phyloP scores from a whole-genome alignment of 2,888 invertebrate genomes.

The Drosophila acutilabella region DNA sequence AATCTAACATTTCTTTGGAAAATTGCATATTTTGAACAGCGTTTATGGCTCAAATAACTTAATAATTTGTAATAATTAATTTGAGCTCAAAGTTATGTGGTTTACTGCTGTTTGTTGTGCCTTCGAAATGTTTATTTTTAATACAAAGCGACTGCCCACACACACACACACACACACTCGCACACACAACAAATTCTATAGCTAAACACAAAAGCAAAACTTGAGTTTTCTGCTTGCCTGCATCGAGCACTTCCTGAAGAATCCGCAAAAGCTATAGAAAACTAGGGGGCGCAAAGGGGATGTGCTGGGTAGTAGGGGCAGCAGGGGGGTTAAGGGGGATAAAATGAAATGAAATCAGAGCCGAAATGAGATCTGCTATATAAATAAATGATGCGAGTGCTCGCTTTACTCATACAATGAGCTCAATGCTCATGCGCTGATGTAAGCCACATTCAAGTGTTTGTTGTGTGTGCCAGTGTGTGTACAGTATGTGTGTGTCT shows the following conservation, averaged over 20 bases:
- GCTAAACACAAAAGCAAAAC: slow-evolving; percentile 49
- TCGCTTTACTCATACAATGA: slow-evolving; percentile 20
- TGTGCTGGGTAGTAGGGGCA: slow-evolving; percentile 3
- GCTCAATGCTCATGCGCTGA: slow-evolving; percentile 79
- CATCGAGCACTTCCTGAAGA: slow-evolving; percentile 71
- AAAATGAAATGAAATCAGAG: slow-evolving; percentile 61
- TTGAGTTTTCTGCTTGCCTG: slow-evolving; percentile 76
- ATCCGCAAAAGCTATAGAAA: slow-evolving; percentile 24
- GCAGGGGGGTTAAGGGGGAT: slow-evolving; percentile 1
- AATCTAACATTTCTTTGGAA: slow-evolving; percentile 13
- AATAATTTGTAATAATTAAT: slow-evolving; percentile 53
- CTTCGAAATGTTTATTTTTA: slow-evolving; percentile 69
- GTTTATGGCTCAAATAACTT: slow-evolving; percentile 52
- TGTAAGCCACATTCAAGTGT: slow-evolving; percentile 59
- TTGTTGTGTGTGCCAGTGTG: slow-evolving; percentile 10
- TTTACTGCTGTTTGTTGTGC: slow-evolving; percentile 20
- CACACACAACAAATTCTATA: slow-evolving; percentile 22
- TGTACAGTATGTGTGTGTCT: slow-evolving; percentile 33
- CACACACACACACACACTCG: background rate
- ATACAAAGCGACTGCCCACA: slow-evolving; percentile 44
- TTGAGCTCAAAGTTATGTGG: slow-evolving; percentile 15
- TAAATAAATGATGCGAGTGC: slow-evolving; percentile 66
- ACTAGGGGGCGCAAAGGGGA: slow-evolving; percentile 4
- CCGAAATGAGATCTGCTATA: slow-evolving; percentile 66
- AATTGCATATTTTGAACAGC: slow-evolving; percentile 39